These are phyloP conservation scores for Coleophora flavipennella DNA, from an alignment of 2,888 invertebrate species.

Conservation along the genomic window DNA sequence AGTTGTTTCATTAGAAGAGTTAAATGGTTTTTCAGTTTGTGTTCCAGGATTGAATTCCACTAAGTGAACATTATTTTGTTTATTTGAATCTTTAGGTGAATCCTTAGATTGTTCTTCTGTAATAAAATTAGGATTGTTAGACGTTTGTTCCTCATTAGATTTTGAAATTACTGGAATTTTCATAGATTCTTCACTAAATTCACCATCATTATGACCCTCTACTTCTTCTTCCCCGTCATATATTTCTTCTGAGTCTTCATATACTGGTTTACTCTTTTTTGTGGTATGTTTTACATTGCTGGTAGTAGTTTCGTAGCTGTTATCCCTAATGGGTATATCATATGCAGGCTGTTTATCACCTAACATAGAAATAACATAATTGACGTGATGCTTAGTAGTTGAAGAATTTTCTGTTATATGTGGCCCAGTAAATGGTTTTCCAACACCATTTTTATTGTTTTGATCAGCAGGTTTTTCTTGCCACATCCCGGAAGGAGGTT, in stretches of 20 bases:
- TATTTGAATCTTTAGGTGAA: constrained; percentile 16
- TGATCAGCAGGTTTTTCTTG: constrained; percentile 20
- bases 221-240: constrained; percentile 55
- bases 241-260: constrained; percentile 60
- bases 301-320: constrained; percentile 51
- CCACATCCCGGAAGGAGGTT: constrained; percentile 57
- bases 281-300: constrained; percentile 11
- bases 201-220: constrained; percentile 43
- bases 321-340: constrained; percentile 61
- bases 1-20: constrained; percentile 32
- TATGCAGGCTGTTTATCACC: constrained; percentile 50
- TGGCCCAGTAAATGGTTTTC: constrained; percentile 51
- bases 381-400: constrained; percentile 28
- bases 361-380: constrained; percentile 48
- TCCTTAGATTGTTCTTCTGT: constrained; percentile 17
- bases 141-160: constrained; percentile 35
- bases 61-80: constrained; percentile 26
- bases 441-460: constrained; percentile 37
- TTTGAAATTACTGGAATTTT: constrained; percentile 57
- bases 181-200: constrained; percentile 61
- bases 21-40: constrained; percentile 66
- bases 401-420: constrained; percentile 26
- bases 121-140: constrained; percentile 5
- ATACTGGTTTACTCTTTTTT: constrained; percentile 37
- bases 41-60: constrained; percentile 46